Conservation (phyloP, 2,797 vertebrate species). For the Harpagifer antarcticus region DNA sequence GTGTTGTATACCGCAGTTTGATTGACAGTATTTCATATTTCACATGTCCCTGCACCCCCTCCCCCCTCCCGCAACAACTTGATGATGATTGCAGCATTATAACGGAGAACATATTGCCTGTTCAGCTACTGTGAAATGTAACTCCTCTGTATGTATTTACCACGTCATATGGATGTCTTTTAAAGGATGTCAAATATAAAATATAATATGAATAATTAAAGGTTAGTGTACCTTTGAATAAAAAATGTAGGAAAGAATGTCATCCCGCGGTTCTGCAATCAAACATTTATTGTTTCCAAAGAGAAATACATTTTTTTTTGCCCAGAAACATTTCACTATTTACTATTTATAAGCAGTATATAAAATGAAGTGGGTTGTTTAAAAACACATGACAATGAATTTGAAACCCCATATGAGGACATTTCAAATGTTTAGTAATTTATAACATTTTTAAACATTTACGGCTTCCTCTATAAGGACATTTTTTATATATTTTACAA, state of each 20-base stretch:
- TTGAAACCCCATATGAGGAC: neutral
- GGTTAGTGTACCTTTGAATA: constrained; percentile 23
- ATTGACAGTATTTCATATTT: constrained; percentile 85
- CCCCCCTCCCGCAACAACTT: constrained; percentile 73
- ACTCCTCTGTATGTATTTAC: constrained; percentile 54
- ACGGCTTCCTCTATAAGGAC: neutral
- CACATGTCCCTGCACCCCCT: constrained; percentile 69
- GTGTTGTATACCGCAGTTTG: constrained; percentile 76
- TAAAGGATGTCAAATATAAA: constrained; percentile 20
- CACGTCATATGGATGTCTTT: constrained; percentile 28
- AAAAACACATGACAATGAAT: neutral
- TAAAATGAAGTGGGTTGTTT: neutral
- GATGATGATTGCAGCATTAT: constrained; percentile 80
- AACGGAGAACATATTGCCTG: constrained; percentile 71
- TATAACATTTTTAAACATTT: neutral
- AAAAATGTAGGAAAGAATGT: neutral
- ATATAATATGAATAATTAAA: constrained; percentile 29
- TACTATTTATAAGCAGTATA: neutral
- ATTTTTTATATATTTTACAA: constrained; percentile 15
- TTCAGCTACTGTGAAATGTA: constrained; percentile 59
- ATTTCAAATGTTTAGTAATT: neutral
- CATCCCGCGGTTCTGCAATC: neutral
- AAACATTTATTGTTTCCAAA: neutral
- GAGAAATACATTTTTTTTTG: neutral
- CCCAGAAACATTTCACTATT: neutral